A percentile compares a stretch with the other conserved stretches of the same genome.
These are phyloP conservation scores for Coturnix japonica DNA, from an alignment of 2,113 vertebrate species.

Conservation along the genomic window DNA sequence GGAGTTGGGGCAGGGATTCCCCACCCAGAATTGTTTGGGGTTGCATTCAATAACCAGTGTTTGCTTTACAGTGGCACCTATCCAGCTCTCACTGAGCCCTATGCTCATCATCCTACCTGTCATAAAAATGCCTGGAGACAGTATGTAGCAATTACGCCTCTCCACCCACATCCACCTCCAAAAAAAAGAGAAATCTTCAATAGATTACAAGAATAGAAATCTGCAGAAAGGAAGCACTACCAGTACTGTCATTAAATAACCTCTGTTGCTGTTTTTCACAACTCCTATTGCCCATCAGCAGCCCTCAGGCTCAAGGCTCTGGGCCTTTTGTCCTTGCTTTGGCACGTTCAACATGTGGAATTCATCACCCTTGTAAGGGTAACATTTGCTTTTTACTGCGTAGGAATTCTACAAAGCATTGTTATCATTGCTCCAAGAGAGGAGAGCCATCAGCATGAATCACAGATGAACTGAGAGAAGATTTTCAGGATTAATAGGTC, in stretches of 20 bases:
- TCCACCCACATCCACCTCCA: rapidly evolving
- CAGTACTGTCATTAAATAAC: not conserved
- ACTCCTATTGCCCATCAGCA: slow-evolving; percentile 14
- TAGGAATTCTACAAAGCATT: slow-evolving; percentile 31
- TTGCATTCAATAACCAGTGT: not conserved
- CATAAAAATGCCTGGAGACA: not conserved
- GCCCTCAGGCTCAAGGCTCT: slow-evolving; percentile 4
- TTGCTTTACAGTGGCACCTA: not conserved
- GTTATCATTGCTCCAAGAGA: slow-evolving; percentile 19
- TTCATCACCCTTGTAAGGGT: not conserved
- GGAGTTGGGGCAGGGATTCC: not conserved
- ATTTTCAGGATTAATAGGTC: slow-evolving; percentile 50
- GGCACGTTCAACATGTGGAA: not conserved
- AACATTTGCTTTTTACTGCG: slow-evolving; percentile 28
- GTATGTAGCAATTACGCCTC: not conserved
- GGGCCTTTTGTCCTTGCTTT: slow-evolving; percentile 38
- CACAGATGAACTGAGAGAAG: slow-evolving; percentile 32
- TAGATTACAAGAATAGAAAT: not conserved
- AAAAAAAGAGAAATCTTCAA: not conserved
- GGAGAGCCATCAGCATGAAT: slow-evolving; percentile 5
- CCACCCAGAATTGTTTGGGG: not conserved
- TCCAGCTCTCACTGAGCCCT: not conserved
- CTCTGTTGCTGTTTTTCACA: not conserved
- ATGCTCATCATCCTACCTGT: not conserved
- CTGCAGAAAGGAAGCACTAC: not conserved